A percentile compares a stretch with the other conserved stretches of the same genome.
Conservation (phyloP, 1,140 invertebrate species). For the Bombus pascuorum region DNA sequence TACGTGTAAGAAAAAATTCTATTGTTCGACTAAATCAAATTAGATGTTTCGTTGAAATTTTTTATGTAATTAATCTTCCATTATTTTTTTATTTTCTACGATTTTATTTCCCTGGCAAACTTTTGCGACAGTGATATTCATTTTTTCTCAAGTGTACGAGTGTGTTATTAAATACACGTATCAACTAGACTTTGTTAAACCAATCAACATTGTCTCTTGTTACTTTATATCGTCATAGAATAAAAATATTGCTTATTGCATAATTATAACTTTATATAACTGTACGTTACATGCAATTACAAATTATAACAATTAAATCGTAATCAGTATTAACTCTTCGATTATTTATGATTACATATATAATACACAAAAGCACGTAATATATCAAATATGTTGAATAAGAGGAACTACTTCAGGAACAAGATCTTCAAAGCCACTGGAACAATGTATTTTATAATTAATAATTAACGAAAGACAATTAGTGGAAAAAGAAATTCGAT, state of each 20-base stretch:
- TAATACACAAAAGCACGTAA: too few relatives aligned
- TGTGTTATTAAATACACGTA: too few relatives aligned
- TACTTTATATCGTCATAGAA: neutral
- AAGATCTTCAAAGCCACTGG: too few relatives aligned
- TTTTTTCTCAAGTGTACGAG: neutral
- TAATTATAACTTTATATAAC: too few relatives aligned
- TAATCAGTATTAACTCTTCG: too few relatives aligned
- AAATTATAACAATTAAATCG: too few relatives aligned
- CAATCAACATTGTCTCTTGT: neutral
- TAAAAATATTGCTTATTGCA: neutral
- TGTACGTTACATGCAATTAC: too few relatives aligned
- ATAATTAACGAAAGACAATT: neutral
- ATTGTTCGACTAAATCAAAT: neutral
- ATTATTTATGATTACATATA: too few relatives aligned
- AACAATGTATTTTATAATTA: neutral
- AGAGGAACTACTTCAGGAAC: too few relatives aligned
- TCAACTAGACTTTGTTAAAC: too few relatives aligned
- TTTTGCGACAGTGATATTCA: neutral
- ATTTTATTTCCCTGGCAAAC: neutral
- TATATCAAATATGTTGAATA: too few relatives aligned
- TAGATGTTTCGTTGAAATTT: neutral
- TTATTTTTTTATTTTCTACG: neutral
- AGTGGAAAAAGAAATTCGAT: too few relatives aligned
- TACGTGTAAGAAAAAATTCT: neutral
- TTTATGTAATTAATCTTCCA: neutral